Conservation (phyloP, 1,140 invertebrate species). For the Leptestheria dahalacensis region DNA sequence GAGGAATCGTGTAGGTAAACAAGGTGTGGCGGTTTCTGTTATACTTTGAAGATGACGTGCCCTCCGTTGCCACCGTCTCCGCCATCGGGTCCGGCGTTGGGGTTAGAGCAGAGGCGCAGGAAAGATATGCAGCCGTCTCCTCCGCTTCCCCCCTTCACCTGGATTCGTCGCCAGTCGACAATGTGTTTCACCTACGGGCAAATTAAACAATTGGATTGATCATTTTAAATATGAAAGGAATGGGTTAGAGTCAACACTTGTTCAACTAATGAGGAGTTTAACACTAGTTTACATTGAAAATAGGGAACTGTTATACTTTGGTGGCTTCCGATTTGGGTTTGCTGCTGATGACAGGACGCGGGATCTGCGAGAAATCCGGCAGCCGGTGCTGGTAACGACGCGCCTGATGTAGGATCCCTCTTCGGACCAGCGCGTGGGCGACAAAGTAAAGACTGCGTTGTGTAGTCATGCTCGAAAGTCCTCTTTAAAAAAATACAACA, state of each 20-base stretch:
- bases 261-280: neutral
- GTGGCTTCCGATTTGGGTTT: constrained; percentile 8
- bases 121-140: constrained; percentile 87
- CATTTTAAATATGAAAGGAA: no score
- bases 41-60: constrained; percentile 76
- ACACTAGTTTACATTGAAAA: neutral
- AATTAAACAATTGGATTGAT: no score
- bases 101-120: constrained; percentile 56
- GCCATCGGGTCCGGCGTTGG: constrained; percentile 82
- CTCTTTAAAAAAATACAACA: no score
- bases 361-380: neutral
- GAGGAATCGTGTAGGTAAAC: no score
- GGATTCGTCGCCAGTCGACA: constrained; percentile 33
- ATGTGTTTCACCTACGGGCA: constrained; percentile 11
- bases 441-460: no score
- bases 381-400: neutral
- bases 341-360: neutral
- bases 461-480: no score
- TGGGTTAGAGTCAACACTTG: no score
- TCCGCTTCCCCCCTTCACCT: constrained; percentile 62
- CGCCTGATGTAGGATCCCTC: neutral
- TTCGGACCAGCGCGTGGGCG: no score
- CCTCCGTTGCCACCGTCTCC: constrained; percentile 96
- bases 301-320: neutral
- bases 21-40: constrained; percentile 13